phyloP scores from a whole-genome alignment of 2,113 vertebrate species.

The Daubentonia madagascariensis region DNA sequence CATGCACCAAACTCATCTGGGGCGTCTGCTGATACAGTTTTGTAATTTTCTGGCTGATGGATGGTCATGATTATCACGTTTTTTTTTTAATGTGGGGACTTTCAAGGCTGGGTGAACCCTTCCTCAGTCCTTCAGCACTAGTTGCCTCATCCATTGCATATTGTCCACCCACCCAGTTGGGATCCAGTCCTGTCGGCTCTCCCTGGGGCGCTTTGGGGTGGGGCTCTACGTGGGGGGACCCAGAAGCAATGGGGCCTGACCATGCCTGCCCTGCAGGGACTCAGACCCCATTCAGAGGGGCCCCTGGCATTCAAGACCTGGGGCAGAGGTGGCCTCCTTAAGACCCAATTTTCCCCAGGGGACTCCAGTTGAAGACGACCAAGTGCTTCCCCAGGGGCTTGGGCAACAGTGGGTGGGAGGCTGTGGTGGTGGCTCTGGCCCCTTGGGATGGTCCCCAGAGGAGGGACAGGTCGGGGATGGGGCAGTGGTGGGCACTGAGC shows the following conservation, averaged over 20 bases:
- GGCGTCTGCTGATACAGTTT: background rate
- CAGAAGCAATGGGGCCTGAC: background rate
- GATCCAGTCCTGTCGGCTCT: background rate
- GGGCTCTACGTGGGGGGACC: background rate
- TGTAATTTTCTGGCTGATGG: background rate
- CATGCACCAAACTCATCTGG: background rate
- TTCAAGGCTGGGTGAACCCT: background rate
- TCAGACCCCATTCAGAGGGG: background rate
- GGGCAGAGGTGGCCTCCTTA: background rate
- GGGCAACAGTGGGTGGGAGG: background rate
- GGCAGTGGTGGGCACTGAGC: background rate
- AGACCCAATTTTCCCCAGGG: background rate
- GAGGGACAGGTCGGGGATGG: rapidly evolving
- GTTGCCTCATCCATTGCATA: background rate
- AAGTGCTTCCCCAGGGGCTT: background rate
- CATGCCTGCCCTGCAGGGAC: background rate
- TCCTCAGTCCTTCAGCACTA: background rate
- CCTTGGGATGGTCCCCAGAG: background rate
- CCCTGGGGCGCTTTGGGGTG: background rate
- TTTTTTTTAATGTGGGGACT: background rate
- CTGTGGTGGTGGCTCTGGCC: background rate
- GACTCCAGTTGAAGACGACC: background rate
- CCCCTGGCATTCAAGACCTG: background rate
- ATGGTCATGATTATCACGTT: background rate
- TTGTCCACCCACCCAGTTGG: background rate